Base-by-base conservation (phyloP, 2,797 vertebrate genomes). In the Mionectes olivaceus region DNA sequence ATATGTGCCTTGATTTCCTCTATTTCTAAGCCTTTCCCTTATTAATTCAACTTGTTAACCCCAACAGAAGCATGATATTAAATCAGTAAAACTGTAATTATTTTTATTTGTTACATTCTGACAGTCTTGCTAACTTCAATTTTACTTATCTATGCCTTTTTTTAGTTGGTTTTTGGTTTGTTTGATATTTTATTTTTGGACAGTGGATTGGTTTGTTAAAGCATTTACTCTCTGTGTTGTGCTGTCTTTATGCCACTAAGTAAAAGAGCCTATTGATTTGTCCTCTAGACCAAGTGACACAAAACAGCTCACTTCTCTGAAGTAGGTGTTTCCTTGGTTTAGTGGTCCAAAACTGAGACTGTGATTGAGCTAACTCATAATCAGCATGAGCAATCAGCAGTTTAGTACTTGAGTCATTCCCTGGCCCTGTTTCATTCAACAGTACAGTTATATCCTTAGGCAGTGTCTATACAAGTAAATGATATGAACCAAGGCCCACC, bases 361-460 rank as follows among this genome's bases (percentile, higher is more conserved):
- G 25, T 41, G 64, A 83, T 30, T n/a, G 46, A 95, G 35, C 49
- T 91, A 75, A 41, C 27, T 93, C 52, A 46, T 94, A 94, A 96
- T 95, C 95, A 89, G 11, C 35, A 75, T 39, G 57, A 94, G 43
- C 71, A 86, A 96, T 95, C 91, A 93, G 50, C 73, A 83, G 57
- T 71, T 96, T 37, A 78, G 61, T 86, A 33, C 30, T 81, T 95
- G 91, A 96, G 79, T 95, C 84, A 96, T 86, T 86, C 82, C 35
- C 53, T 88, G 83, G 61, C 87, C 46, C 24, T 91, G 86, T 92
- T 90, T 92, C 69, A 64, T 86, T 91, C 76, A 75, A 70, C 57
- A 81, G 85, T 75, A 88, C 93, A 95, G 71, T 91, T 95, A 94
- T 65, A 86, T 43, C 91, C 71, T 75, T 64, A 82, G 79, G 93